A percentile compares a stretch with the other conserved stretches of the same genome.
These are phyloP conservation scores for Phymanthus crucifer DNA, from an alignment of 92 coral and sea anemone genomes.

Conservation along the genomic window DNA sequence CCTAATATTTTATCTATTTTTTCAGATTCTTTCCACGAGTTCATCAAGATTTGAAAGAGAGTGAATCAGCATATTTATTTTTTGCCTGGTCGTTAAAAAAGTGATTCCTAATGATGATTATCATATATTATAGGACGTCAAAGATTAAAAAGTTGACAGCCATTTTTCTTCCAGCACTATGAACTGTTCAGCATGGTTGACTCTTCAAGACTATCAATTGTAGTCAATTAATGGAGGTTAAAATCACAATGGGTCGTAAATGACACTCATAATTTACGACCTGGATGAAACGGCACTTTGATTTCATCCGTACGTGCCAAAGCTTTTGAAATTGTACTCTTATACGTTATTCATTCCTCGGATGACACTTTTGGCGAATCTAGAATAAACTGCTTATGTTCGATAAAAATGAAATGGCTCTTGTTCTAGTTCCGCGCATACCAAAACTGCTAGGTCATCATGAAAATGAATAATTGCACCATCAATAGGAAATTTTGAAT, in stretches of 20 bases:
- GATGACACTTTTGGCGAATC: not conserved
- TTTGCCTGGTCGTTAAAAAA: not conserved
- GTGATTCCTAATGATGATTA: not conserved
- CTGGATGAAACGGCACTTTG: not conserved
- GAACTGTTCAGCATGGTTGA: not conserved
- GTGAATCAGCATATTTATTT: not conserved
- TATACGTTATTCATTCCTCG: not conserved
- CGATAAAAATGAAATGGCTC: not conserved
- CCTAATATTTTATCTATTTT: not conserved
- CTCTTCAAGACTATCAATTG: not conserved
- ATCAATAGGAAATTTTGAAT: not conserved
- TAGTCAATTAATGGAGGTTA: not conserved
- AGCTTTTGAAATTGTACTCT: not conserved
- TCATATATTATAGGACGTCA: not conserved
- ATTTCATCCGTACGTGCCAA: not conserved
- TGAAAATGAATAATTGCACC: not conserved
- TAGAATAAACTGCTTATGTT: not conserved
- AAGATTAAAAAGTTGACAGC: conserved; percentile 4
- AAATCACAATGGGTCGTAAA: not conserved
- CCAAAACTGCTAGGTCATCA: not conserved
- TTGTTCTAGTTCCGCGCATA: not conserved
- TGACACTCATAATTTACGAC: not conserved
- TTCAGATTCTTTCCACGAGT: not conserved
- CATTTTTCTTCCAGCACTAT: not conserved
- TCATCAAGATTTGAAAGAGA: not conserved